A percentile compares a stretch with the other conserved stretches of the same genome.
These are phyloP conservation scores for Tetraodon nigroviridis DNA, from an alignment of 2,113 vertebrate species.

Conservation along the genomic window DNA sequence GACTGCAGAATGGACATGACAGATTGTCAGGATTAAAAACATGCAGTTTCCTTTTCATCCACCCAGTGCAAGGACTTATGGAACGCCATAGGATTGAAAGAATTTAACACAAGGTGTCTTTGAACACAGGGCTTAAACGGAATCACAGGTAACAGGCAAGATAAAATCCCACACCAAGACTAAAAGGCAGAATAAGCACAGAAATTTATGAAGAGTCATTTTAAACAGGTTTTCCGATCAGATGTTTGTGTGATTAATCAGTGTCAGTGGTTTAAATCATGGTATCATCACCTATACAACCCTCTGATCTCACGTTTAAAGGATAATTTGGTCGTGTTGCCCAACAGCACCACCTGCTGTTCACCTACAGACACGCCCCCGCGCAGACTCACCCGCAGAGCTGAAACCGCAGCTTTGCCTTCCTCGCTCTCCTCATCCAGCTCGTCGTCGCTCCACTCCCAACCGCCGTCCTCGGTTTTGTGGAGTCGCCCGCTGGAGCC, in stretches of 20 bases:
- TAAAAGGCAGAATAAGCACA: background rate
- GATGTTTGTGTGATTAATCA: background rate
- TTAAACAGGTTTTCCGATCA: background rate
- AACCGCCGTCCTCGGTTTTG: constrained; percentile 74
- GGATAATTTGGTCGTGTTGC: background rate
- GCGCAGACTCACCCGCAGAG: constrained; percentile 64
- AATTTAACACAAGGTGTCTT: constrained; percentile 36
- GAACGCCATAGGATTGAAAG: constrained; percentile 42
- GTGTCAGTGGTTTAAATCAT: background rate
- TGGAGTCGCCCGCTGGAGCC: constrained; percentile 74
- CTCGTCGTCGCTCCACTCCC: constrained; percentile 77
- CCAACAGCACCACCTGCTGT: constrained; percentile 31
- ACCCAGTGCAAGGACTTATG: constrained; percentile 22
- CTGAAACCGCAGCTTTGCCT: constrained; percentile 69
- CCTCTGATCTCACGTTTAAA: background rate
- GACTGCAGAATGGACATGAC: constrained; percentile 82
- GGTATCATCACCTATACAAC: background rate
- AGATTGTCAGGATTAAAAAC: constrained; percentile 69
- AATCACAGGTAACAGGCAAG: constrained; percentile 20
- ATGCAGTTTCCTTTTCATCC: constrained; percentile 49
- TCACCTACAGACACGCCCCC: background rate
- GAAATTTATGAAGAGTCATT: background rate
- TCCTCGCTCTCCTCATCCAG: constrained; percentile 75
- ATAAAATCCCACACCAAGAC: constrained; percentile 45
- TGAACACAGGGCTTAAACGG: constrained; percentile 20